Evolutionary conservation across 2,113 vertebrate species (phyloP).

Genomic region (Heptranchias perlo): DNA sequence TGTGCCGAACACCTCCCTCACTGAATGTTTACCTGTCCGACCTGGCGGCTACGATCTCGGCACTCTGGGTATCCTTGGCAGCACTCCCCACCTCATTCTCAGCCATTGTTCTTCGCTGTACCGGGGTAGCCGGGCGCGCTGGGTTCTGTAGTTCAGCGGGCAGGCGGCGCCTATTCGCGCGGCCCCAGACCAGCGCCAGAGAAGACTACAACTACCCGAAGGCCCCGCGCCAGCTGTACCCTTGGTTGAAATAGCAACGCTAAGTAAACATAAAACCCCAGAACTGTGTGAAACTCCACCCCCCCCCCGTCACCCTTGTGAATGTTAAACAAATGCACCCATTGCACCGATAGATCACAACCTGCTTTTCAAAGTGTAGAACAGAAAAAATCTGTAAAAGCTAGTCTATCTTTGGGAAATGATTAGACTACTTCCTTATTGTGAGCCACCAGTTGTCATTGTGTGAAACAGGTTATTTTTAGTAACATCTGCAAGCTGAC

Average conservation of each 20-base stretch:
- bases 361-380: neutral
- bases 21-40: neutral
- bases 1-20: neutral
- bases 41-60: neutral
- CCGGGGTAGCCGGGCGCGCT: neutral
- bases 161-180: too few relatives aligned
- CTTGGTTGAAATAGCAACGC: constrained; percentile 11
- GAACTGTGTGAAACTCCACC: neutral
- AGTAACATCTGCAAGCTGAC: neutral
- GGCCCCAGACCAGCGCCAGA: neutral
- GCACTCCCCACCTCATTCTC: neutral
- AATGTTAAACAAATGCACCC: neutral
- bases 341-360: neutral
- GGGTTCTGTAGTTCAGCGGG: neutral
- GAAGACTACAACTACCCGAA: neutral
- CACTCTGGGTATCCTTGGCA: neutral
- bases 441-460: neutral
- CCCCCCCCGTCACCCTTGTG: neutral
- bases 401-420: neutral
- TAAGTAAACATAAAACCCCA: neutral
- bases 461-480: neutral
- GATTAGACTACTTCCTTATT: neutral
- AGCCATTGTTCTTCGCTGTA: constrained; percentile 18
- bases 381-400: neutral
- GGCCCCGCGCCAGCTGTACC: neutral